Conservation (phyloP, 2,797 vertebrate genomes). For the Sebastes steindachneri region DNA sequence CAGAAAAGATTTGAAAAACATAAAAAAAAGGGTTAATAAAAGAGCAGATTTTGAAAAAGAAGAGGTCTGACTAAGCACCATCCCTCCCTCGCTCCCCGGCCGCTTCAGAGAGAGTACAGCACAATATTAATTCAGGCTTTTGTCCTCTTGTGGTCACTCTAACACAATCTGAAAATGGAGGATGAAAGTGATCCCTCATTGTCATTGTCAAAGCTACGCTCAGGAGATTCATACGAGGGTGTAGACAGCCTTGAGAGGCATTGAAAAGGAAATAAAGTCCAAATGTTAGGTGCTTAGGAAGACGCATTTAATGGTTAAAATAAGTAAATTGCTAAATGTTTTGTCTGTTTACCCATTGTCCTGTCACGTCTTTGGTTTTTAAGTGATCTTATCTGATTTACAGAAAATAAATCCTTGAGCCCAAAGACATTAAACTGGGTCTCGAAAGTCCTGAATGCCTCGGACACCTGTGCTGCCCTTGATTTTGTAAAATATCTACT, state of each 20-base stretch:
- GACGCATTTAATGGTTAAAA: background rate
- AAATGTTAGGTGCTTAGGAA: background rate
- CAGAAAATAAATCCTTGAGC: background rate
- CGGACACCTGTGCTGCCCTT: background rate
- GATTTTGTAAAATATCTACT: background rate
- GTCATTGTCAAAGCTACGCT: background rate
- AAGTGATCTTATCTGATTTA: background rate
- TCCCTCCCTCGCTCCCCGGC: background rate
- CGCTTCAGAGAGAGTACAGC: constrained; percentile 6
- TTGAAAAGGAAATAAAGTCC: background rate
- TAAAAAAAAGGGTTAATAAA: background rate
- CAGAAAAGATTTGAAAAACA: background rate
- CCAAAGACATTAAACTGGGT: background rate
- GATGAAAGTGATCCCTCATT: constrained; percentile 43
- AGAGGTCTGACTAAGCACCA: background rate
- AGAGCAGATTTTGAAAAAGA: background rate
- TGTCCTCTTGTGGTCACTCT: constrained; percentile 82
- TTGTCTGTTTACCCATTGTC: too few relatives aligned
- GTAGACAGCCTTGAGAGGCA: background rate
- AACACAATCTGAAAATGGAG: constrained; percentile 67
- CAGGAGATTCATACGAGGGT: background rate
- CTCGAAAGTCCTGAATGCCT: background rate
- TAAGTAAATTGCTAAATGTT: background rate
- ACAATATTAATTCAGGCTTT: constrained; percentile 62
- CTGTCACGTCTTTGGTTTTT: background rate